A percentile compares a stretch with the other conserved stretches of the same genome.
phyloP scores from a whole-genome alignment of 2,113 vertebrate genomes.

The Jaculus jaculus region DNA sequence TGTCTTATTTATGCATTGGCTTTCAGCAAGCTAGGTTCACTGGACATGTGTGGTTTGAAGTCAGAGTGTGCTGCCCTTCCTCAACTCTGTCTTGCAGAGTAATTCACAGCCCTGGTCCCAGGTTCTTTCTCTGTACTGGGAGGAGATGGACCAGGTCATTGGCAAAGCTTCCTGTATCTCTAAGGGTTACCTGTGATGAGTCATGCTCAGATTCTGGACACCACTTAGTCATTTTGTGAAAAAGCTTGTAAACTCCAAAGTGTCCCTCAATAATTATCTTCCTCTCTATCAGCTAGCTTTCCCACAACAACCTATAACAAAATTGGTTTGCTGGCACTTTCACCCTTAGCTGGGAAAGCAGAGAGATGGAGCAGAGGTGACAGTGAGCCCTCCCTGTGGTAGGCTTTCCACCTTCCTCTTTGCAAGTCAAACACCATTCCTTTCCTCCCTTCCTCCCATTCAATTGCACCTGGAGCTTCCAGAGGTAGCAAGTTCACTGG shows the following conservation, averaged over 20 bases:
- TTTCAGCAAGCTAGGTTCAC: not conserved
- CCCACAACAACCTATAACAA: not conserved
- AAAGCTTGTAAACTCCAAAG: constrained; percentile 51
- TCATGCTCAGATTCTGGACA: not conserved
- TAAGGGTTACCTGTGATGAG: not conserved
- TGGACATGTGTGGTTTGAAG: not conserved
- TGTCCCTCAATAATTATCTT: constrained; percentile 17
- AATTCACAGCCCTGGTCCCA: not conserved
- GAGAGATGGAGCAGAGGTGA: not conserved
- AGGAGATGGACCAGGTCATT: not conserved
- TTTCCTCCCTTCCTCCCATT: not conserved
- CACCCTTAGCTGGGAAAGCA: not conserved
- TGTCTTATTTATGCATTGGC: not conserved
- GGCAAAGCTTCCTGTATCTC: not conserved
- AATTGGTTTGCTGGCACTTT: not conserved
- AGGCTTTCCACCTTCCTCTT: not conserved
- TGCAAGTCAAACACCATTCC: not conserved
- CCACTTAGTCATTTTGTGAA: constrained; percentile 45
- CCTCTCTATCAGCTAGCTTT: not conserved
- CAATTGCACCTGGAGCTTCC: not conserved
- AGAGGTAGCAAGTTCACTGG: not conserved
- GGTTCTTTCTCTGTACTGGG: not conserved
- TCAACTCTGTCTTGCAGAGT: not conserved
- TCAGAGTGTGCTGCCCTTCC: not conserved
- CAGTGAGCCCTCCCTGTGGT: too few relatives aligned